A percentile compares a stretch with the other conserved stretches of the same genome.
Conservation (phyloP, 2,797 vertebrate genomes). For the Lutjanus campechanus region DNA sequence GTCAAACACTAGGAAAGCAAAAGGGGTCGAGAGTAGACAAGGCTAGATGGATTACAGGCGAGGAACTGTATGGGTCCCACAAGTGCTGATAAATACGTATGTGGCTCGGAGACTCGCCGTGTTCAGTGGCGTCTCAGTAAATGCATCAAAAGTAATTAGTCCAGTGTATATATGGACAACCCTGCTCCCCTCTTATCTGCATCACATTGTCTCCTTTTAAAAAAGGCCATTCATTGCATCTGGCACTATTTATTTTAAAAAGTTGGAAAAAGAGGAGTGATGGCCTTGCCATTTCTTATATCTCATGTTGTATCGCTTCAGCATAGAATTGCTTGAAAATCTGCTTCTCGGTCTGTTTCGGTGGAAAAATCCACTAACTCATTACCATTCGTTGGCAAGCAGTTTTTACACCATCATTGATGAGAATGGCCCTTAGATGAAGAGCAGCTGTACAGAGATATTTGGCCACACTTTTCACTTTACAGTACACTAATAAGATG, state of each 20-base stretch:
- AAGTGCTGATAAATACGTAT: conserved; percentile 85
- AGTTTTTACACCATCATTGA: background rate
- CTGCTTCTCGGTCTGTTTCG: conserved; percentile 30
- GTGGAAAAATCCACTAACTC: conserved; percentile 28
- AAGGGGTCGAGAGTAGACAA: conserved; percentile 76
- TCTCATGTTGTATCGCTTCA: conserved; percentile 44
- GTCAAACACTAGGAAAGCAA: conserved; percentile 84
- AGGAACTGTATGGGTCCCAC: conserved; percentile 80
- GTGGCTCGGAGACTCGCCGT: conserved; percentile 77
- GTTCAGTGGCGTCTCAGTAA: conserved; percentile 78
- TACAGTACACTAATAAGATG: no score
- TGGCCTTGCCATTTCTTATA: conserved; percentile 37
- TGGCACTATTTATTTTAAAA: conserved; percentile 70
- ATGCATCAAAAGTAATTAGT: conserved; percentile 85
- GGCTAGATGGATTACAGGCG: conserved; percentile 83
- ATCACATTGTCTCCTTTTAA: conserved; percentile 72
- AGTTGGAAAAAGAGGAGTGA: conserved; percentile 26
- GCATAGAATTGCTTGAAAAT: conserved; percentile 41
- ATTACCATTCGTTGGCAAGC: conserved; percentile 14
- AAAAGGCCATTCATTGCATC: conserved; percentile 69
- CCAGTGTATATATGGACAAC: conserved; percentile 79
- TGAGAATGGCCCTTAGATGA: conserved; percentile 7
- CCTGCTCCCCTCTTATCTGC: conserved; percentile 73
- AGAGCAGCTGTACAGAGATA: background rate
- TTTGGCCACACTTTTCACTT: background rate